Evolutionary conservation across 2,888 invertebrate genomes (phyloP).

Genomic region (Tetanocera ferruginea): DNA sequence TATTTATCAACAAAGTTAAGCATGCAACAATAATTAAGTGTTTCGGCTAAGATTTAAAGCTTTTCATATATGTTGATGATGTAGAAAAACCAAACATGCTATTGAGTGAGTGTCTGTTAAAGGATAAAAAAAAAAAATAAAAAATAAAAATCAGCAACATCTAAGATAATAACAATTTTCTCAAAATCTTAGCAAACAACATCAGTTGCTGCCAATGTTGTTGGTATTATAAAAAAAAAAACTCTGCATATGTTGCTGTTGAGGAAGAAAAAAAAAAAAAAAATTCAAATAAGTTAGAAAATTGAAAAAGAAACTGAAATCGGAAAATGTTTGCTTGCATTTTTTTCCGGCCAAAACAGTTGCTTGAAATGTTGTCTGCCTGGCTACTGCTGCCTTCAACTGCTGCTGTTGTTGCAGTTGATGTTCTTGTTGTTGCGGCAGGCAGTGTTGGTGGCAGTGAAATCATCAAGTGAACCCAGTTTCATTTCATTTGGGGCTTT

Average conservation of each 20-base stretch:
- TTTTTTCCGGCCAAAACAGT: constrained; percentile 14
- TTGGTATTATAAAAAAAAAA: constrained; percentile 3
- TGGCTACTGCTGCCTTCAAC: not conserved
- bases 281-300: not conserved
- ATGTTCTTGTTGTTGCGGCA: constrained; percentile 8
- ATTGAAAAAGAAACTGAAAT: constrained; percentile 25
- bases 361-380: constrained; percentile 37
- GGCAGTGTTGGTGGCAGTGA: constrained; percentile 3
- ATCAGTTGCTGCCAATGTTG: not conserved
- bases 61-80: not conserved
- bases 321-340: constrained; percentile 27
- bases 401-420: not conserved
- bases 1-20: not conserved
- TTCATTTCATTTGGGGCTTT: constrained; percentile 25
- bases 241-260: constrained; percentile 23
- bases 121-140: not conserved
- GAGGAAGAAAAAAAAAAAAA: not conserved
- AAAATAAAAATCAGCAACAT: not conserved
- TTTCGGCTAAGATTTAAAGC: not conserved
- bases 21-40: not conserved
- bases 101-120: not conserved
- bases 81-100: not conserved
- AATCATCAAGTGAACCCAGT: constrained; percentile 2
- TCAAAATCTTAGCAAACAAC: not conserved
- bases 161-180: not conserved